Conservation (phyloP, 2,888 invertebrate genomes). For the Ganaspis brasiliensis region DNA sequence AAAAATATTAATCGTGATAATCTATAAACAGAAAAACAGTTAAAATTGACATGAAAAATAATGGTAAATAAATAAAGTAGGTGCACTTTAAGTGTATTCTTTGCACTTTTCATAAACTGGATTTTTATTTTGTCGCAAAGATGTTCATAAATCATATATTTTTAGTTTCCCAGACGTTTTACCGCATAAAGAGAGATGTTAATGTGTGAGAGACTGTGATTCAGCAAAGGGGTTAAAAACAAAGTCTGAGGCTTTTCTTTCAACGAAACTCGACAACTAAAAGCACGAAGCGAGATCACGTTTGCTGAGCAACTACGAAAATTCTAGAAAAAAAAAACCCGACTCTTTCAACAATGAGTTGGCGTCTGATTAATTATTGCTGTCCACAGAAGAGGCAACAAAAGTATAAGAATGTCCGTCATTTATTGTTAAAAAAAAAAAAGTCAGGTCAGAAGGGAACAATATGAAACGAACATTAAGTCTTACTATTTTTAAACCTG, state of each 20-base stretch:
- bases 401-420: slow-evolving; percentile 18
- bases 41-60: neutral
- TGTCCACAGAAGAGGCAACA: neutral
- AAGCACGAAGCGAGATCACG: slow-evolving; percentile 31
- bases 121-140: neutral
- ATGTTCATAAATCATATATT: slow-evolving; percentile 12
- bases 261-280: slow-evolving; percentile 18
- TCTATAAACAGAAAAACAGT: neutral
- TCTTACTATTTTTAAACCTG: too few species aligned
- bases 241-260: slow-evolving; percentile 9
- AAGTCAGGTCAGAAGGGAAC: neutral
- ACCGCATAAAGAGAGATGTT: neutral
- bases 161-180: slow-evolving; percentile 1
- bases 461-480: neutral
- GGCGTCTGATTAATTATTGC: slow-evolving; percentile 12
- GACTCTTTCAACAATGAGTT: slow-evolving; percentile 2
- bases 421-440: neutral
- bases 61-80: neutral
- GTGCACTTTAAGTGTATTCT: neutral
- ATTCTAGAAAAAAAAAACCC: neutral
- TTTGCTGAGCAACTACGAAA: neutral
- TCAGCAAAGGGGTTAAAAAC: slow-evolving; percentile 8
- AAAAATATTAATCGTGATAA: too few species aligned
- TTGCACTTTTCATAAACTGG: neutral
- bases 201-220: slow-evolving; percentile 5